Evolutionary conservation across 1,140 invertebrate species (phyloP), one percentile per base, ranked within the genome.

Genomic region (Scylla paramamosain): DNA sequence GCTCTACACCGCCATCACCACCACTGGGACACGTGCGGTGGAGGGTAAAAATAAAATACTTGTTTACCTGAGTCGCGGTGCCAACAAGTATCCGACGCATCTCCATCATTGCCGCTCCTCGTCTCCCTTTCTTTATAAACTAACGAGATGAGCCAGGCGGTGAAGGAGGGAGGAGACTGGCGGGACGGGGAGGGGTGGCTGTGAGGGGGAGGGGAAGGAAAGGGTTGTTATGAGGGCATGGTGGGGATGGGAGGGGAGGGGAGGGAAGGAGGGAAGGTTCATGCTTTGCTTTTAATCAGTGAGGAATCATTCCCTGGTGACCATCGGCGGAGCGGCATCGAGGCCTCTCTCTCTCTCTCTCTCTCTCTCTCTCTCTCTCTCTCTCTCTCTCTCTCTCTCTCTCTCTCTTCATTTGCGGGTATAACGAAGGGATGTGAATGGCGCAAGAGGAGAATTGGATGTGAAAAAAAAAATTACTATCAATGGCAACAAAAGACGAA

Each of bases 361-460:
- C 39, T 91, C 46, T 86, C 84, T 86, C 84, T 86, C 84, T 86
- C 84, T 86, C 28, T 91, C 45, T 91, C 32, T 91, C 39, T 91
- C 46, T 52, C 20, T 91, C 89, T 48, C 39, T 91, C 89, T 48
- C 39, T 48, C 45, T 91, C 45, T 48, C 87, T 28, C 77, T 82
- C 28, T 39, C 39, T 20, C 52, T 59, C 52, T 59, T 59, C 52
- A 59, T 20, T 59, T 59, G 16, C 52, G 12, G 52, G 2, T 20
- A 20, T 59, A 59, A 59, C 52, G 52, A 59, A 14, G 52, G 12
- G 52, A 59, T 59, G 52, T 59, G 52, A 59, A 59, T 59, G 10
- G 16, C 52, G 52, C 52, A 59, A 20, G 10, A 59, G 10, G 10
- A 59, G 10, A 59, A 59, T 59, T 0, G 52, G 10, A 59, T 20